Evolutionary conservation across 2,888 invertebrate genomes (phyloP).

Genomic region (Hartigia nigra): DNA sequence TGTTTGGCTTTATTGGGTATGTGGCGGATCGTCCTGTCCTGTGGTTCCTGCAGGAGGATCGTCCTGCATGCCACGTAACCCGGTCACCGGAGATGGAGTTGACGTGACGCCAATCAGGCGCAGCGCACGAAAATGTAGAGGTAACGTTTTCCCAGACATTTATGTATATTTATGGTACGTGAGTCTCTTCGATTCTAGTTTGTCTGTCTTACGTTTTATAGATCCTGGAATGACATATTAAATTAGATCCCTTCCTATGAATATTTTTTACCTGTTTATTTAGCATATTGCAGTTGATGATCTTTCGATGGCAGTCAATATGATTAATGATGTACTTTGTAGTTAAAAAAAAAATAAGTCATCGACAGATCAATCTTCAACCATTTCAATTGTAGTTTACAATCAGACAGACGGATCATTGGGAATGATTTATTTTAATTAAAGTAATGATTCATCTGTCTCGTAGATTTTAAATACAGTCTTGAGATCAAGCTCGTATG

Average conservation of each 20-base stretch:
- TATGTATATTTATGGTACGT: neutral
- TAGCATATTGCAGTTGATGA: neutral
- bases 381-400: neutral
- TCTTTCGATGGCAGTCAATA: neutral
- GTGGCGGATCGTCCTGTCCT: constrained; percentile 51
- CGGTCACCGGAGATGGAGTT: constrained; percentile 74
- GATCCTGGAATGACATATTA: neutral
- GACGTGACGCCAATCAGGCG: constrained; percentile 68
- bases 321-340: neutral
- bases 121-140: constrained; percentile 63
- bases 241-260: neutral
- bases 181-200: neutral
- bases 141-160: constrained; percentile 44
- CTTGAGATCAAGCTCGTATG: neutral
- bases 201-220: neutral
- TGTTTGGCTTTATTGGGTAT: constrained; percentile 48
- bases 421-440: neutral
- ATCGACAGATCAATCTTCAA: neutral
- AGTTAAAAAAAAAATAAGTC: neutral
- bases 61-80: constrained; percentile 71
- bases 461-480: neutral
- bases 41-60: constrained; percentile 58
- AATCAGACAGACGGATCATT: neutral
- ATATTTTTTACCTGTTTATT: neutral
- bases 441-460: neutral